These are phyloP conservation scores for Philopedon plagiatum DNA, from an alignment of 2,888 invertebrate species.

Conservation along the genomic window DNA sequence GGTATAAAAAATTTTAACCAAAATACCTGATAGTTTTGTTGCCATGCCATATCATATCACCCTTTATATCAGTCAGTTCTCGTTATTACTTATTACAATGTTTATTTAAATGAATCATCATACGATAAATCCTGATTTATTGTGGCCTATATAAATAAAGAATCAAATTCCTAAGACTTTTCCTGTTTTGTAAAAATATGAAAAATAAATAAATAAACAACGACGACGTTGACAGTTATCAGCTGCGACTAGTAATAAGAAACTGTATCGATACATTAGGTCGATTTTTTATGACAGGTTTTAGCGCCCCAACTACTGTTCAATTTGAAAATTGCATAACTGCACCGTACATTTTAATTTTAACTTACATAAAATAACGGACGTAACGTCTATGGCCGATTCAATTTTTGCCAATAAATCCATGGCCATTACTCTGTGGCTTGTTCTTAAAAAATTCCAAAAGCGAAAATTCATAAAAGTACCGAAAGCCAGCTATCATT, in stretches of 20 bases:
- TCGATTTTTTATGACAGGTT: not conserved
- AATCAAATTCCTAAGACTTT: not conserved
- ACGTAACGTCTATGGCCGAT: too few relatives aligned
- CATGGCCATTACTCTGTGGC: not conserved
- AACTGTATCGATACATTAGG: not conserved
- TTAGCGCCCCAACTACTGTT: too few relatives aligned
- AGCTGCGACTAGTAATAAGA: not conserved
- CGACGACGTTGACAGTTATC: not conserved
- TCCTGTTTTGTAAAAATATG: not conserved
- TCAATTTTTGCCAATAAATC: too few relatives aligned
- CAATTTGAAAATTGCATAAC: too few relatives aligned
- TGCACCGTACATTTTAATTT: too few relatives aligned
- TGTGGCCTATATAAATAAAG: not conserved
- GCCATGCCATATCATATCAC: conserved; percentile 32
- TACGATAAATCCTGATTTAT: conserved; percentile 12
- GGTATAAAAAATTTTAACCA: too few relatives aligned
- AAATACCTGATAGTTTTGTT: conserved; percentile 38
- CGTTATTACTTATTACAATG: not conserved
- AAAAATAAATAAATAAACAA: not conserved
- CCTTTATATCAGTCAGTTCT: too few relatives aligned
- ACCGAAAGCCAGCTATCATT: too few relatives aligned
- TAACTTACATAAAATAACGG: too few relatives aligned
- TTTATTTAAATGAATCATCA: conserved; percentile 23
- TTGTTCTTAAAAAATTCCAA: too few relatives aligned
- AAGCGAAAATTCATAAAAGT: too few relatives aligned